Conservation (phyloP, 2,113 vertebrate genomes). For the Gobius niger region DNA sequence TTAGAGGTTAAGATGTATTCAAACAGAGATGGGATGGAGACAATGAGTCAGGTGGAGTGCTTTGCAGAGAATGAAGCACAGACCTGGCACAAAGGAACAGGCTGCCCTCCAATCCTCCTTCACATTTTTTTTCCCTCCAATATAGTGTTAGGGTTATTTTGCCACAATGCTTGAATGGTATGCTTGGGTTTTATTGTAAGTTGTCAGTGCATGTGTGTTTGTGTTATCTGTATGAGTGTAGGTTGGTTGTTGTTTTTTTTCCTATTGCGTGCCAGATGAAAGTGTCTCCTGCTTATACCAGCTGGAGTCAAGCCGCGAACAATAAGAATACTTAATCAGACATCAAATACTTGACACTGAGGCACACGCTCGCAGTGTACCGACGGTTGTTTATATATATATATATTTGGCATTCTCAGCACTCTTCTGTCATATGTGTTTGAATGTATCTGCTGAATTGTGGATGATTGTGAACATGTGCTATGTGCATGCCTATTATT, state of each 20-base stretch:
- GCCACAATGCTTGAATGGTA: conserved; percentile 16
- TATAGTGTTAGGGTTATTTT: conserved; percentile 19
- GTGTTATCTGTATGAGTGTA: conserved; percentile 19
- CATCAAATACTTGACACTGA: conserved; percentile 61
- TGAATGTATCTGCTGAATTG: neutral
- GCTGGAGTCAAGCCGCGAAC: conserved; percentile 57
- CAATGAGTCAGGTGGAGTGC: conserved; percentile 30
- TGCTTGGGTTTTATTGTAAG: conserved; percentile 23
- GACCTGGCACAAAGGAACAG: conserved; percentile 26
- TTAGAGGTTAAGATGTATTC: conserved; percentile 54
- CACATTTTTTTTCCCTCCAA: conserved; percentile 6
- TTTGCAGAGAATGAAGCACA: conserved; percentile 11
- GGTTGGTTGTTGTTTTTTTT: conserved; percentile 21
- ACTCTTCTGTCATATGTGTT: conserved; percentile 12
- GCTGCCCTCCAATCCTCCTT: conserved; percentile 1
- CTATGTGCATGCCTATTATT: neutral
- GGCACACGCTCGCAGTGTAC: conserved; percentile 4
- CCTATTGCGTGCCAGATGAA: conserved; percentile 55
- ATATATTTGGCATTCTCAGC: conserved; percentile 6
- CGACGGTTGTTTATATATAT: neutral
- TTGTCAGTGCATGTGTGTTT: conserved; percentile 4
- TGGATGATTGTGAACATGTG: neutral
- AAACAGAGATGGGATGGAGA: conserved; percentile 30
- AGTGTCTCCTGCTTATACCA: conserved; percentile 57
- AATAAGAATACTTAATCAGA: conserved; percentile 72